phyloP scores from a whole-genome alignment of 2,113 vertebrate species.

The Anthoscopus minutus region DNA sequence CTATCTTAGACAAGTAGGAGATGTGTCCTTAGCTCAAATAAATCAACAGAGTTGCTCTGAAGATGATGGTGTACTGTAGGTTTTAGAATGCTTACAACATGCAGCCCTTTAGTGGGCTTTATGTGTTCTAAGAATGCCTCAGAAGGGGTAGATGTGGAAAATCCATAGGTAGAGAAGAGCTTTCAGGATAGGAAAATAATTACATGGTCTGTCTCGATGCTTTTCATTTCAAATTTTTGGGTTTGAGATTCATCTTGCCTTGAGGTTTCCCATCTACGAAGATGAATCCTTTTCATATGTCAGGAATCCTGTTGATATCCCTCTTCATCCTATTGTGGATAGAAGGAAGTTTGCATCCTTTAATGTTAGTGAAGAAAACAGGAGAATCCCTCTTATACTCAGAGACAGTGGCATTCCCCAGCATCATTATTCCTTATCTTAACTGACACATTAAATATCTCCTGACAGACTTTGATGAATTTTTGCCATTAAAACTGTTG shows the following conservation, averaged over 20 bases:
- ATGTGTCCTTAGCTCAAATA: background rate
- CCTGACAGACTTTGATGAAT: conserved; percentile 60
- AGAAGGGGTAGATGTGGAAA: background rate
- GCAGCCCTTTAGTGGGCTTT: background rate
- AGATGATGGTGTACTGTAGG: background rate
- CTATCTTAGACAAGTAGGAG: background rate
- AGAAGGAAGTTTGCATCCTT: background rate
- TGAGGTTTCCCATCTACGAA: background rate
- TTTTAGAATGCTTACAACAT: background rate
- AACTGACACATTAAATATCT: conserved; percentile 57
- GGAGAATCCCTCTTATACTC: conserved; percentile 5
- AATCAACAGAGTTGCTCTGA: background rate
- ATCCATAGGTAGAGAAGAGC: background rate
- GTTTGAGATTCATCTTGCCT: background rate
- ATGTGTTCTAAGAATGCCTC: background rate
- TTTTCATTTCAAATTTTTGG: background rate
- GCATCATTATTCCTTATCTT: conserved; percentile 42
- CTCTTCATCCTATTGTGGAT: background rate
- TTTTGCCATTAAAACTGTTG: conserved; percentile 65
- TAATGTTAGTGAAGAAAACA: conserved; percentile 8
- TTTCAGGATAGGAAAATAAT: background rate
- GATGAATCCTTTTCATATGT: background rate
- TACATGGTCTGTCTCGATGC: background rate
- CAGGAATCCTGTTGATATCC: background rate
- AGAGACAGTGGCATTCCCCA: background rate